A percentile compares a stretch with the other conserved stretches of the same genome.
These are phyloP conservation scores for Glyptemys insculpta DNA, from an alignment of 2,797 vertebrate species.

Conservation along the genomic window DNA sequence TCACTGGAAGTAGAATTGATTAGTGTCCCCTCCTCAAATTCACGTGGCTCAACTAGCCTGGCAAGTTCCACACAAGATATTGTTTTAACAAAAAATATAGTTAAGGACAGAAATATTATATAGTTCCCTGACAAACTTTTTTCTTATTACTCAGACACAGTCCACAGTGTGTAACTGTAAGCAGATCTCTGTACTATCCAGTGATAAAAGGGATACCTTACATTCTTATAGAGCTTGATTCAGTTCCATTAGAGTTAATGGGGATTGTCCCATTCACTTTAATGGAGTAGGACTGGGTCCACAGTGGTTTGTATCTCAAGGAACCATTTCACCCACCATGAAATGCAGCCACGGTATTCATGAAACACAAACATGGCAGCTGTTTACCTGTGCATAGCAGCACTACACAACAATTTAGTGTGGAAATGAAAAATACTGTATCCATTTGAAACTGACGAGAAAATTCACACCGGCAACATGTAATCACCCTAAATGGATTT, in stretches of 20 bases:
- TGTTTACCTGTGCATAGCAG: rapidly evolving
- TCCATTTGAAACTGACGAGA: not conserved
- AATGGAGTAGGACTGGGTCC: not conserved
- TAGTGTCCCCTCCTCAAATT: not conserved
- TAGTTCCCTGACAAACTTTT: not conserved
- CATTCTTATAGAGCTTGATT: not conserved
- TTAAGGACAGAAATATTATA: not conserved
- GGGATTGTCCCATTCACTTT: rapidly evolving
- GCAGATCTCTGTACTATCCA: not conserved
- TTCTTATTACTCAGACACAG: not conserved
- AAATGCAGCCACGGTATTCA: not conserved
- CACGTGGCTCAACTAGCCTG: rapidly evolving
- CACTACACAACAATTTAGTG: rapidly evolving
- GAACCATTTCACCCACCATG: not conserved
- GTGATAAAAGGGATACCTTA: not conserved
- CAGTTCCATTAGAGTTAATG: not conserved
- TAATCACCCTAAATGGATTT: too few species aligned
- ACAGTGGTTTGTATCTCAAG: rapidly evolving
- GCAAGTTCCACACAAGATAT: not conserved
- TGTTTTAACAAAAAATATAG: not conserved
- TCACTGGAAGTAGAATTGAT: not conserved
- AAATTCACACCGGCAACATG: not conserved
- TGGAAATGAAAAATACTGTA: not conserved
- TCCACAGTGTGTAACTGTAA: not conserved
- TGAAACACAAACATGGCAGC: not conserved